Evolutionary conservation across 2,888 invertebrate species (phyloP), one percentile per base, ranked within the genome.

Genomic region (Drosophila buzzatii): DNA sequence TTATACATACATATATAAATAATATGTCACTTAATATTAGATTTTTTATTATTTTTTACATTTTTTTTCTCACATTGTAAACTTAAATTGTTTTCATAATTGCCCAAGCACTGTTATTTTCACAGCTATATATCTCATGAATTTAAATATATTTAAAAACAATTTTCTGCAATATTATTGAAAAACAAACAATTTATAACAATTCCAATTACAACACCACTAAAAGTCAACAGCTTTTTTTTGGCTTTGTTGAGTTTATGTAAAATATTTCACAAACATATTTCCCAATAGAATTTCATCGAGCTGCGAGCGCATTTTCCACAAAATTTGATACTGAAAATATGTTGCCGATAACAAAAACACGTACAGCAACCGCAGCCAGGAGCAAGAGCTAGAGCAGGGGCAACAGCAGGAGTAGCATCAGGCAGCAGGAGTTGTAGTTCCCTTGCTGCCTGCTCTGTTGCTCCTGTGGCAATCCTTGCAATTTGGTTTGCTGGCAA

Each of bases 281-380:
- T 85, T 86, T 82, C 79, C 86, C 85, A 70, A 84, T 79, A 81
- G 82, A 84, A 84, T 86, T 82, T 81, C 72, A 80, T 73, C 71
- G 82, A 67, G 84, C 80, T 73, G 81, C 62, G 66, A 73, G 79
- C 68, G 76, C 64, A 86, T 75, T 85, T 82, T 79, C 79, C 82
- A 81, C 81, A 86, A 79, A 85, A 81, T 85, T 86, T 85, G 82
- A 76, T 85, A 70, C 76, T 52, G 69, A 73, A 85, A 84, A 85
- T 84, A 82, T 84, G 84, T 83, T 85, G 76, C 58, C 80, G 73
- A 72, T 82, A 81, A 70, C 71, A 82, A 51, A 61, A 80, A 81
- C 86, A 86, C 86, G 84, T 81, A 80, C 65, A 67, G 69, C 69
- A 73, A 71, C 82, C 82, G 69, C 70, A 66, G 72, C 42, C 57